Evolutionary conservation across 1,140 invertebrate species (phyloP), one percentile per base, ranked within the genome.

Genomic region (Manduca sexta): DNA sequence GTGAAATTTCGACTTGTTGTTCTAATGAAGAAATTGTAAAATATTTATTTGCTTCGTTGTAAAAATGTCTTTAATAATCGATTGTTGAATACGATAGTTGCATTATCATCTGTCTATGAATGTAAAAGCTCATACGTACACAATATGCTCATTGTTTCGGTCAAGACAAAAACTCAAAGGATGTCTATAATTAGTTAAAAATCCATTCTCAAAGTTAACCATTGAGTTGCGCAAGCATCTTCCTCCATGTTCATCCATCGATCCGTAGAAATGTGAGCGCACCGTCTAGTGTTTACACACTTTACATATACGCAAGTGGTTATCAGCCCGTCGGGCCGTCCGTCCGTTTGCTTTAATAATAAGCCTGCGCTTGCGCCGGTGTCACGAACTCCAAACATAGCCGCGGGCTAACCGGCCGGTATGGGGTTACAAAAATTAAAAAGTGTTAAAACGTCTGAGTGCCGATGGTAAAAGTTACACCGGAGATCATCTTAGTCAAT

Each of bases 291-390:
- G 73, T 83, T 80, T 76, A 74, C 74, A 70, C 52, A 76, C 72
- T 74, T 65, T 78, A 74, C 65, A 74, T 78, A 76, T 78, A 68
- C 67, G 59, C 69, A 74, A 78, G 70, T 69, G 64, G 76, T 82
- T 78, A 79, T 74, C 71, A 63, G 55, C 53, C 48, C 64, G 74
- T 71, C 64, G 56, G 64, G 71, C 63, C 60, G 64, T 69, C 57
- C 60, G 67, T 69, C 52, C 62, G 77, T 80, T 80, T 80, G 66
- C 73, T 79, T 74, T 80, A 83, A 83, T 72, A 83, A 83, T 83
- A 79, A 79, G 64, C 69, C 61, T 64, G 62, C 60, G 72, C 69
- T 61, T 52, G 74, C 68, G 66, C 63, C 64, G 68, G 33, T 75
- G 76, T 83, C 79, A 83, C 79, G 79, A 80, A 75, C 64, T 45